Evolutionary conservation across 2,797 vertebrate species (phyloP), one percentile per base, ranked within the genome.

Genomic region (Margarornis squamiger): DNA sequence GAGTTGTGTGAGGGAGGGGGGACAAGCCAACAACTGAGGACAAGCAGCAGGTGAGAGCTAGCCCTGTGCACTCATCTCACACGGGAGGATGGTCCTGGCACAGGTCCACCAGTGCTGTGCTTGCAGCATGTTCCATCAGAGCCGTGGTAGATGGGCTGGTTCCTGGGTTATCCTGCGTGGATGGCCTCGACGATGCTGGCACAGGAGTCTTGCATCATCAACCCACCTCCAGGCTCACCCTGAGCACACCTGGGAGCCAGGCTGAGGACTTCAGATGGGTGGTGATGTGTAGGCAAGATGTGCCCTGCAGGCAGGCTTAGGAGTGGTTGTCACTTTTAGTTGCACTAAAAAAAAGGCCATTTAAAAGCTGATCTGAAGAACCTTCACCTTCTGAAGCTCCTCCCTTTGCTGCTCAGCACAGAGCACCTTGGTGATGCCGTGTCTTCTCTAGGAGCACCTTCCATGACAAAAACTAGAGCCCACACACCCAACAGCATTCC

Each of bases 181-280:
- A 65, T 1, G 3, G 49, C 24, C 41, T 29, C 1, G 1, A 20
- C 0, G 6, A 39, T 41, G 70, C 55, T 1, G 0, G 12, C 4
- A 1, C 26, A 17, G 0, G 5, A 39, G 18, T 45, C 24, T 46
- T 14, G 32, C 26, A 15, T 10, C 0, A 3, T 22, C 63, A 41
- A 11, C 30, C 8, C 0, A 0, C 14, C 41, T 2, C 1, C 19
- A 16, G 0, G 0, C 29, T 34, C 21, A 23, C 61, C 55, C 72
- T 6, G 1, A 48, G 71, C 29, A 8, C 2, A 16, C n/a, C 85
- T 55, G 39, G 26, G 36, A 87, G 36, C 24, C 82, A 49, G 45
- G 18, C 38, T 76, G 22, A 62, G 75, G 39, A 6, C 48, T 71
- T 48, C 0, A 5, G n/a, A 13, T 23, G 52, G 59, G 36, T 43